A percentile compares a stretch with the other conserved stretches of the same genome.
phyloP scores from a whole-genome alignment of 2,113 vertebrate genomes.

The Rhynchomys soricoides region DNA sequence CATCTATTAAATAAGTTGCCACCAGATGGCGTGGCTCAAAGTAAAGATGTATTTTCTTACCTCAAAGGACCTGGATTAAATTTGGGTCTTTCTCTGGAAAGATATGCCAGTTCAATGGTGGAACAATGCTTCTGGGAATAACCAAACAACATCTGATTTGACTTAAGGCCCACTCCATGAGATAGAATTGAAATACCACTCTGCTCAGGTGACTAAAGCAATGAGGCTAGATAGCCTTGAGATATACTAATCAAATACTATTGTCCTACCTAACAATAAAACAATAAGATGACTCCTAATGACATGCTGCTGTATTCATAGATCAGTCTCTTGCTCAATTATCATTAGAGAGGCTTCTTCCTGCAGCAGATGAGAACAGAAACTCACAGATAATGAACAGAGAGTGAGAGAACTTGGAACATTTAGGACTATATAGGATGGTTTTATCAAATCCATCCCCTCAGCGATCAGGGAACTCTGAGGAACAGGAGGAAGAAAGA shows the following conservation, averaged over 20 bases:
- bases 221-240: neutral
- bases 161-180: neutral
- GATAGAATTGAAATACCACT: neutral
- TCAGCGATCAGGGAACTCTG: neutral
- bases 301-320: neutral
- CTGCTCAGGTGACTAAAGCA: neutral
- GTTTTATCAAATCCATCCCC: neutral
- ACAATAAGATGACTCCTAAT: neutral
- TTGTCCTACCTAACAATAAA: neutral
- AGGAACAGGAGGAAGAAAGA: neutral
- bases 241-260: neutral
- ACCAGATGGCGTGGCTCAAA: too few relatives aligned
- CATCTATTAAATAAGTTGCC: too few relatives aligned
- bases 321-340: neutral
- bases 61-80: neutral
- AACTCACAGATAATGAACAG: neutral
- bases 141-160: neutral
- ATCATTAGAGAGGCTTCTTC: neutral
- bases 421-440: neutral
- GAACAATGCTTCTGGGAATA: neutral
- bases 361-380: neutral
- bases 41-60: too few relatives aligned
- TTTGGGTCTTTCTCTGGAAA: neutral
- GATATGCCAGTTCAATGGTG: neutral
- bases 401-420: neutral